These are phyloP conservation scores for Vimba vimba DNA, from an alignment of 2,113 vertebrate species.

Conservation along the genomic window DNA sequence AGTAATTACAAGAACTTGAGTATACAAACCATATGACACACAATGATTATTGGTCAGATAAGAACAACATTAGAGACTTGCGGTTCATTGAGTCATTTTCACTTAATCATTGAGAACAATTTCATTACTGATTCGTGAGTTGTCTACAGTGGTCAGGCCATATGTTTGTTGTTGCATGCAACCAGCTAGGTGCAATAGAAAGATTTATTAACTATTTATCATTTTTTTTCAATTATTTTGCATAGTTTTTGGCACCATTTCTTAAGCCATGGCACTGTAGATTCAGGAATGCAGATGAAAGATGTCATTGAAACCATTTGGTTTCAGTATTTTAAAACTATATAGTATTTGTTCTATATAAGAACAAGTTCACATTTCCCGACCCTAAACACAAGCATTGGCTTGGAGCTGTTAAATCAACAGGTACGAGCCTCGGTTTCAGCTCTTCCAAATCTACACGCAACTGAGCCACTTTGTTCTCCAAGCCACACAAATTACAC, in stretches of 20 bases:
- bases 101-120: neutral
- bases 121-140: neutral
- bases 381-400: neutral
- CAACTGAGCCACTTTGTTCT: neutral
- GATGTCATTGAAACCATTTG: neutral
- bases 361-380: neutral
- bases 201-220: neutral
- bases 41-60: neutral
- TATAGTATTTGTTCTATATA: neutral
- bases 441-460: neutral
- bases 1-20: neutral
- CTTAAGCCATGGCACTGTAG: neutral
- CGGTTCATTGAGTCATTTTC: neutral
- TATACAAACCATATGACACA: neutral
- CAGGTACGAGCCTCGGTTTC: neutral
- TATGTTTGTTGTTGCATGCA: neutral
- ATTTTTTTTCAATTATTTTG: neutral
- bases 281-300: constrained; percentile 1
- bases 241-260: neutral
- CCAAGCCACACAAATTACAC: constrained; percentile 2
- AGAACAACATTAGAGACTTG: neutral
- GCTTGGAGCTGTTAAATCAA: neutral
- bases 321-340: neutral
- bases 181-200: neutral
- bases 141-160: too few relatives aligned